Percentiles rank a stretch among this genome's conserved stretches.
Conservation (phyloP, 30 jellyfish, hydroid and myxozoan genomes). For the Nemopilema nomurai region DNA sequence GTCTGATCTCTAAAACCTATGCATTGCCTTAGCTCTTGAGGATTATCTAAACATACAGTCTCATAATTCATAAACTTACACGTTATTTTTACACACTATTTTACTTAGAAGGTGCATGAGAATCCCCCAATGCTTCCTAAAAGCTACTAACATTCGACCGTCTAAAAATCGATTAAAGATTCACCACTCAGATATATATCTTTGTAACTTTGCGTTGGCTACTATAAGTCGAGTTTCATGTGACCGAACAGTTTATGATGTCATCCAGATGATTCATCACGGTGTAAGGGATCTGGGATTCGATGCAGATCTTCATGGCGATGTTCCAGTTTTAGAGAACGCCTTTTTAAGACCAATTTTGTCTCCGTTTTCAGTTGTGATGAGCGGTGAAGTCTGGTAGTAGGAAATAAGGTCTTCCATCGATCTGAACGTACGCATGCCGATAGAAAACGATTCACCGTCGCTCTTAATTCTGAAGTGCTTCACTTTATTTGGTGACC, state of each 20-base stretch:
- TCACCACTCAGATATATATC: background rate
- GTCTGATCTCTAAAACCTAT: no score
- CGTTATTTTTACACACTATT: background rate
- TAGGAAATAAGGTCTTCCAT: constrained; percentile 81
- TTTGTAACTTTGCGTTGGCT: background rate
- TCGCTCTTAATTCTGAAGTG: constrained; percentile 74
- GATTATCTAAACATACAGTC: background rate
- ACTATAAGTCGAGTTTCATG: background rate
- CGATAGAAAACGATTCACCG: constrained; percentile 72
- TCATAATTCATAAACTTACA: background rate
- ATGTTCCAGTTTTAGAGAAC: constrained; percentile 68
- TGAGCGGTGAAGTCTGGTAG: constrained; percentile 77
- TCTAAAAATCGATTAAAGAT: background rate
- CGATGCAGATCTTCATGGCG: background rate
- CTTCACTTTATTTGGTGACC: constrained; percentile 78
- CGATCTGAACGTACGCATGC: constrained; percentile 79
- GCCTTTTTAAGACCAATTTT: constrained; percentile 73
- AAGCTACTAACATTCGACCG: background rate
- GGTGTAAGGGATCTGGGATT: background rate
- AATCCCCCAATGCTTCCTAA: background rate
- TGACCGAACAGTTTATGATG: no score
- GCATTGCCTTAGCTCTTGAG: background rate
- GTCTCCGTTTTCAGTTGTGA: constrained; percentile 84
- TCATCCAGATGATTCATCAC: background rate
- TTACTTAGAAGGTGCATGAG: background rate